Conservation (phyloP, 1,140 invertebrate genomes). For the Harlomillsia oculata region DNA sequence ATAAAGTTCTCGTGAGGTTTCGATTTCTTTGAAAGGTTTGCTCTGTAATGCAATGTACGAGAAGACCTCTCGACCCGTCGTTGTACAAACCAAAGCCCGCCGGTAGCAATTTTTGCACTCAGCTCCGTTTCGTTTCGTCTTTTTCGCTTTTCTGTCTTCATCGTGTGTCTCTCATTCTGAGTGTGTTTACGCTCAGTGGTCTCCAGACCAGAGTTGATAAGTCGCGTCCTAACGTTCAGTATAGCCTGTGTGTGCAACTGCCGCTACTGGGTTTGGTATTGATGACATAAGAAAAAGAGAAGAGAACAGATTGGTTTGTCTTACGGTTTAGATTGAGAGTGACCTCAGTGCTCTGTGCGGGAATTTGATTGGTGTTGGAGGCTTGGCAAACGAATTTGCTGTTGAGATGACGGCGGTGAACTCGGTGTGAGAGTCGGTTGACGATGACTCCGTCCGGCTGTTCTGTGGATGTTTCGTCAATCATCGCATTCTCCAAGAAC, state of each 20-base stretch:
- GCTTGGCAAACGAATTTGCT: conserved; percentile 69
- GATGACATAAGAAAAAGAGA: background rate
- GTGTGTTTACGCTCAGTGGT: too few species aligned
- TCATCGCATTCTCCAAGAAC: conserved; percentile 69
- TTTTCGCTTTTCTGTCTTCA: too few species aligned
- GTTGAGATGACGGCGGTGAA: conserved; percentile 65
- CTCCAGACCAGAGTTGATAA: background rate
- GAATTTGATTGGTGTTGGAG: conserved; percentile 69
- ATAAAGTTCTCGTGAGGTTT: conserved; percentile 13
- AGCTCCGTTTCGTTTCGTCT: too few species aligned
- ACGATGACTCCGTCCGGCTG: conserved; percentile 54
- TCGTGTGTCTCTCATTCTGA: too few species aligned
- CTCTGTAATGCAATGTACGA: too few species aligned
- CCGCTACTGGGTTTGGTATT: background rate
- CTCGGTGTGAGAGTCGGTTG: conserved; percentile 64
- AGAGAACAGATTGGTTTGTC: too few species aligned
- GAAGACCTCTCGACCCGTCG: too few species aligned
- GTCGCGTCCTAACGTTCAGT: too few species aligned
- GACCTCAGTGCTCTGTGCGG: conserved; percentile 60
- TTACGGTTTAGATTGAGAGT: conserved; percentile 78
- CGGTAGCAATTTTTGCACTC: too few species aligned
- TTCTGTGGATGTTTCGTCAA: conserved; percentile 57
- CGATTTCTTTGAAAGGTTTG: conserved; percentile 12
- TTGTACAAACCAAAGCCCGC: too few species aligned
- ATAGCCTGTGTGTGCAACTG: background rate